Evolutionary conservation across 37 sponge, comb jelly and placozoan genomes (phyloP).

Genomic region (Chondrilla cf. caribensis): DNA sequence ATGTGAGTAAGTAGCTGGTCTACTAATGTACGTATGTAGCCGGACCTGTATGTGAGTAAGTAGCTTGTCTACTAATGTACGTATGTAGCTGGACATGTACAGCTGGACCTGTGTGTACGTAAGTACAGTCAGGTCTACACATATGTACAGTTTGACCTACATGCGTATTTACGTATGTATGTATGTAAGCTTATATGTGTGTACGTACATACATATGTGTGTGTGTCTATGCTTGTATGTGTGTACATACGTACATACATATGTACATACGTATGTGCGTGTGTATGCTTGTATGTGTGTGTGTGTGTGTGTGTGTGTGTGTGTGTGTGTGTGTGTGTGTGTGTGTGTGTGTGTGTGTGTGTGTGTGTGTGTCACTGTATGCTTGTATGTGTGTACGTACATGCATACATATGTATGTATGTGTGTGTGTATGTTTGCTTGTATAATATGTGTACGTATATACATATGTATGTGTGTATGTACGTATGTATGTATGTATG

Average conservation of each 20-base stretch:
- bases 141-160: no score
- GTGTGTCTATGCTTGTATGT: slow-evolving; percentile 5
- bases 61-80: no score
- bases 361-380: slow-evolving; percentile 17
- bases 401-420: slow-evolving; percentile 10
- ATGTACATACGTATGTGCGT: not conserved
- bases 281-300: slow-evolving; percentile 22
- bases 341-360: slow-evolving; percentile 26
- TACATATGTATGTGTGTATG: slow-evolving; percentile 15
- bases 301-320: slow-evolving; percentile 31
- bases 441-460: not conserved
- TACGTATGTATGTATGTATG: slow-evolving; percentile 2
- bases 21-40: not conserved
- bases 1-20: not conserved
- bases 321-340: slow-evolving; percentile 28
- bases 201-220: not conserved
- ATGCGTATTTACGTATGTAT: not conserved
- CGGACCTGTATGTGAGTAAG: not conserved
- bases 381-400: not conserved
- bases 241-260: not conserved
- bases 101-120: no score
- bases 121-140: no score
- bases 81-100: no score
- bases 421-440: slow-evolving; percentile 22
- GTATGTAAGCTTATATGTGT: not conserved